Base-by-base conservation (phyloP, 2,797 vertebrate genomes). In the Emydoidea blandingii region DNA sequence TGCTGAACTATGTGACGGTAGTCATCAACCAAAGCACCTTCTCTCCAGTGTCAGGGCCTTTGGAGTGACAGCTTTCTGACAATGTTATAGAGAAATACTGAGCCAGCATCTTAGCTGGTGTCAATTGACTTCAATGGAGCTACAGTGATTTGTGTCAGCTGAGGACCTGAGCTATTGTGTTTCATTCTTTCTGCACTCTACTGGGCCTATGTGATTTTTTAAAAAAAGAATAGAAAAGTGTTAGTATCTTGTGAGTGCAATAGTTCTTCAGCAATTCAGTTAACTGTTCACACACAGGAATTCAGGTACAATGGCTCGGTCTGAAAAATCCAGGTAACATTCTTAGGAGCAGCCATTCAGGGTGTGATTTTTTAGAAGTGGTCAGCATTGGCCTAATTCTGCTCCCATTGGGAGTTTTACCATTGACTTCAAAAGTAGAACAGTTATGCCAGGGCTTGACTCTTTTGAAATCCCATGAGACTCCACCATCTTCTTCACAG, bases 1-100 rank as follows among this genome's bases (percentile, higher is more conserved):
- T 65, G n/a, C 34, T 59, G 34, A 94, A 15, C 47, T 57, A 72
- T 54, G 49, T 12, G 31, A 85, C n/a, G 41, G 37, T 23, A 91
- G 2, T 57, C 5, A 90, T 89, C 54, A 59, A 92, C n/a, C 47
- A 89, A 44, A 59, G 10, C 57, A 37, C 65, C 62, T 74, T 94
- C 81, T 74, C 21, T 76, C 52, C 81, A 82, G 47, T 81, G 47
- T 94, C 21, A 79, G 37, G n/a, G n/a, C 31, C 19, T 65, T 31
- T 92, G 93, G 72, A 65, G 80, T 50, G 83, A 15, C n/a, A 83
- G 44, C 49, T 91, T 96, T 91, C 79, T 11, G n/a, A 37, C 23
- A 54, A 49, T 25, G 47, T 18, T n/a, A 16, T 80, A 31, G 8
- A 57, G 62, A 52, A 37, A 74, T 23, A 47, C 16, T 37, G 6